These are phyloP conservation scores for Ceraclea dissimilis DNA, from an alignment of 2,888 invertebrate genomes.

Conservation along the genomic window DNA sequence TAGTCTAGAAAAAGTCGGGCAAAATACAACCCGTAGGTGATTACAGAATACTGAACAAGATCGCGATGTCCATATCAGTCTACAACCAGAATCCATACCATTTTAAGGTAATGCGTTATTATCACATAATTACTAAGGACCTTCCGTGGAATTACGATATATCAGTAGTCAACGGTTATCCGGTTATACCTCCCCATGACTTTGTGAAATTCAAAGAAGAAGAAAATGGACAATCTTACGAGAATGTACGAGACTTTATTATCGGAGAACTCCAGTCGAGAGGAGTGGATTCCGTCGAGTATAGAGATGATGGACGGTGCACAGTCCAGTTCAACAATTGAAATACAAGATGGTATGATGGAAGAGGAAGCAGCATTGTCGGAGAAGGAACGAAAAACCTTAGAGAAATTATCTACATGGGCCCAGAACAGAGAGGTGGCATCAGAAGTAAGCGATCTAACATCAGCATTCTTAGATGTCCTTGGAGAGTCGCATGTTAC, in stretches of 20 bases:
- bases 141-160: background rate
- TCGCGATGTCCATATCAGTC: too few relatives aligned
- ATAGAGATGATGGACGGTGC: background rate
- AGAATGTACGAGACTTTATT: background rate
- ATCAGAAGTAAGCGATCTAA: background rate
- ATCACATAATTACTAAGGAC: background rate
- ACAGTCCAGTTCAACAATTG: background rate
- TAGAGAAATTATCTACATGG: background rate
- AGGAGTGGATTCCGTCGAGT: background rate
- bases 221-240: background rate
- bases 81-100: too few relatives aligned
- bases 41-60: too few relatives aligned
- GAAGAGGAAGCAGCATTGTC: background rate
- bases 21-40: too few relatives aligned
- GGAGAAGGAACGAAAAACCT: background rate
- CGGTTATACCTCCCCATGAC: background rate
- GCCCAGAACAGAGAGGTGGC: background rate
- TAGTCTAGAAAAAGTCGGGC: too few relatives aligned
- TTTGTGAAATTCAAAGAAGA: background rate
- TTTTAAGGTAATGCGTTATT: background rate
- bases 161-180: background rate
- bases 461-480: background rate
- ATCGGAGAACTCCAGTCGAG: background rate
- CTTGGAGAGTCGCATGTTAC: slow-evolving; percentile 13
- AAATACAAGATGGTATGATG: background rate